Conservation (phyloP, 2,888 invertebrate species). For the Aspidiotus destructor region DNA sequence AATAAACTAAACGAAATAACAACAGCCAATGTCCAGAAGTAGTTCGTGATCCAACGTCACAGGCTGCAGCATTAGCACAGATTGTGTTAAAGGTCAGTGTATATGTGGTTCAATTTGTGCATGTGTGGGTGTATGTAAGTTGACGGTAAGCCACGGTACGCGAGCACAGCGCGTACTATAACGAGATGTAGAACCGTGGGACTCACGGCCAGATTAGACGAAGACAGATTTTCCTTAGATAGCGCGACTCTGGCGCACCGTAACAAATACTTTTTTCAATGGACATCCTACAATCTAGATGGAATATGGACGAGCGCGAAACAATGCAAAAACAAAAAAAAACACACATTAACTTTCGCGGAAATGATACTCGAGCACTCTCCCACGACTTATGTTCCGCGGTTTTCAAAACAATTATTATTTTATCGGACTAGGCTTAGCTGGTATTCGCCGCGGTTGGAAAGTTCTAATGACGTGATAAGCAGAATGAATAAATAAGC, state of each 20-base stretch:
- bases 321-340: constrained; percentile 16
- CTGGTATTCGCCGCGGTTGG: no score
- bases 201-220: constrained; percentile 12
- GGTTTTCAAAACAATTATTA: no score
- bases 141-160: background rate
- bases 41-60: constrained; percentile 28
- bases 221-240: constrained; percentile 24
- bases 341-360: background rate
- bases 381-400: background rate
- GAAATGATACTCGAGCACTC: background rate
- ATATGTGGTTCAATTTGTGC: constrained; percentile 24
- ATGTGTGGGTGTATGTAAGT: constrained; percentile 13
- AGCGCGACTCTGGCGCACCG: constrained; percentile 2
- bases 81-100: constrained; percentile 26
- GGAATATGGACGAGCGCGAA: constrained; percentile 19
- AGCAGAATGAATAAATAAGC: no score
- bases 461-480: no score
- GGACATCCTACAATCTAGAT: constrained; percentile 26
- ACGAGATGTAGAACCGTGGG: constrained; percentile 12
- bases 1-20: background rate
- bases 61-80: constrained; percentile 15
- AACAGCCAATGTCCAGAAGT: constrained; percentile 27
- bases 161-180: background rate
- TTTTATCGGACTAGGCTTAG: no score
- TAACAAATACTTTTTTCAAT: constrained; percentile 10